Percentiles rank a stretch among this genome's conserved stretches.
phyloP scores from a whole-genome alignment of 1,140 invertebrate genomes.

The Zaprionus gabonicus region DNA sequence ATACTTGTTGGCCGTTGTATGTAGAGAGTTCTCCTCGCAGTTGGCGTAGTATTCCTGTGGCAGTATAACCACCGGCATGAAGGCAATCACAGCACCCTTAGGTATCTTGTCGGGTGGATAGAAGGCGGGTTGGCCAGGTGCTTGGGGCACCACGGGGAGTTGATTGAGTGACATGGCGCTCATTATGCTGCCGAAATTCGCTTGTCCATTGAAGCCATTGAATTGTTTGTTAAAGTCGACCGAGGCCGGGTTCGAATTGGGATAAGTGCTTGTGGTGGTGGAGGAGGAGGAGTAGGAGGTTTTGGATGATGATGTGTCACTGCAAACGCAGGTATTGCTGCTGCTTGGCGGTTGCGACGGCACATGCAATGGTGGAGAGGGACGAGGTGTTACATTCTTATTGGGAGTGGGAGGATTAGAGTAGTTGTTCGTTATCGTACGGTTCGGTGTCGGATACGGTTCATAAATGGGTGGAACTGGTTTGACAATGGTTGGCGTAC shows the following conservation, averaged over 20 bases:
- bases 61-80: slow-evolving; percentile 87
- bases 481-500: slow-evolving; percentile 33
- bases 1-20: slow-evolving; percentile 55
- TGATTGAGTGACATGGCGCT: slow-evolving; percentile 82
- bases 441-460: slow-evolving; percentile 12
- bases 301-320: slow-evolving; percentile 76
- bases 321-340: slow-evolving; percentile 72
- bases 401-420: slow-evolving; percentile 34
- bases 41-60: slow-evolving; percentile 84
- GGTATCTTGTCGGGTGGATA: slow-evolving; percentile 84
- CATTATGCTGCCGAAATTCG: slow-evolving; percentile 81
- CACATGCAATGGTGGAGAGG: slow-evolving; percentile 66
- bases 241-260: slow-evolving; percentile 71
- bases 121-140: slow-evolving; percentile 74
- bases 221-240: slow-evolving; percentile 81
- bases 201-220: slow-evolving; percentile 73
- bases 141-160: slow-evolving; percentile 77
- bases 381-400: slow-evolving; percentile 76
- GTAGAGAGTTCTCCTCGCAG: slow-evolving; percentile 66
- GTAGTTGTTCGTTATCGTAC: slow-evolving; percentile 10
- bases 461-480: slow-evolving; percentile 49
- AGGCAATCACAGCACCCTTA: slow-evolving; percentile 85
- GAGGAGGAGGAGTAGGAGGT: slow-evolving; percentile 64
- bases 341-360: slow-evolving; percentile 56
- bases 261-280: slow-evolving; percentile 59